Base-by-base conservation (phyloP, 2,113 vertebrate species). In the Pedionomus torquatus region DNA sequence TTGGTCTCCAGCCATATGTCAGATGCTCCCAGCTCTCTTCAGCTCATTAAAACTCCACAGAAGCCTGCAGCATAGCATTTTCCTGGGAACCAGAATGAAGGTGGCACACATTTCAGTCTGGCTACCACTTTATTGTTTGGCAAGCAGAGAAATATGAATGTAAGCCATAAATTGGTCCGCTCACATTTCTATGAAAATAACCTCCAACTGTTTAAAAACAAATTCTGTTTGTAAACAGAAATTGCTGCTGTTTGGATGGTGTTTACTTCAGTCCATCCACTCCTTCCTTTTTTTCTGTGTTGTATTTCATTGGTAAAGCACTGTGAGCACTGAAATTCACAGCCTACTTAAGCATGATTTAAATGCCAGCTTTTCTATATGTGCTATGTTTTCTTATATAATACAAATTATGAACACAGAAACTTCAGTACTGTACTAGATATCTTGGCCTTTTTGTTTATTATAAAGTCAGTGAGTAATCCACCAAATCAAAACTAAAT, bases 171-270 rank as follows among this genome's bases (percentile, higher is more conserved):
- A 81, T 24, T 71, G 51, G 41, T 75, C 48, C 92, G 55, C 55
- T 95, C 88, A 61, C 55, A 63, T 82, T 95, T 76, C 75, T 70
- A 24, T 46, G n/a, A 88, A 91, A 93, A 89, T 75, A 68, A 44
- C 31, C 79, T 80, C 79, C 83, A 83, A 48, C 23, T 86, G 48
- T 52, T 96, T 90, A 86, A 57, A 91, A 91, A 88, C n/a, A 86
- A 72, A 82, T 77, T 88, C 44, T 89, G 58, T 96, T 96, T 94
- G 84, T 78, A 96, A 95, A 92, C 78, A 91, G 89, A 79, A 76
- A 26, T 41, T 83, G 86, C 24, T 78, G n/a, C 63, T 75, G 15
- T 63, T 76, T 85, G 58, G 46, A 77, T 90, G 69, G 30, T 58
- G 86, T 75, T 54, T 87, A 44, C n/a, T 91, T 89, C 60, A 63